Percentiles rank a stretch among this genome's conserved stretches.
Conservation (phyloP, 1,140 invertebrate species). For the Neoseiulus cucumeris region DNA sequence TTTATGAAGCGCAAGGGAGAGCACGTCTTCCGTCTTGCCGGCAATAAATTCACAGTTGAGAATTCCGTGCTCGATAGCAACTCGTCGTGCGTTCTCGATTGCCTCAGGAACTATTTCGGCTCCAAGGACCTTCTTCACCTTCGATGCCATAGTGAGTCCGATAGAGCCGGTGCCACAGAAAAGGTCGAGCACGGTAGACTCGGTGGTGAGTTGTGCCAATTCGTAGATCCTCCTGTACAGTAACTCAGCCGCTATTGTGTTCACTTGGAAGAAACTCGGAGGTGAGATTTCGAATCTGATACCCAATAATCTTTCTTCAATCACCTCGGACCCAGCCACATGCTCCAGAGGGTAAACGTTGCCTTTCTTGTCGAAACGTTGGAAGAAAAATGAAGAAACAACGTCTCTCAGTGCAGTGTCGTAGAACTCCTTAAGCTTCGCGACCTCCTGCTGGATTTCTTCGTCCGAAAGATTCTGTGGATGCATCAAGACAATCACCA, state of each 20-base stretch:
- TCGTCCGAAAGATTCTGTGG: slow-evolving; percentile 34
- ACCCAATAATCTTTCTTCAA: slow-evolving; percentile 57
- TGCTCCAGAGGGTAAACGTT: slow-evolving; percentile 31
- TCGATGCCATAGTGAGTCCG: slow-evolving; percentile 55
- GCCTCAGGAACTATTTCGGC: slow-evolving; percentile 69
- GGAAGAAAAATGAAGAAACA: slow-evolving; percentile 67
- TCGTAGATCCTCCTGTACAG: slow-evolving; percentile 64
- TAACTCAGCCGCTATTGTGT: slow-evolving; percentile 63
- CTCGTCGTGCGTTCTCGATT: slow-evolving; percentile 67
- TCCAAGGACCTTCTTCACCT: slow-evolving; percentile 45
- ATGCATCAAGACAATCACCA: slow-evolving; percentile 62
- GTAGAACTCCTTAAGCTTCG: slow-evolving; percentile 41
- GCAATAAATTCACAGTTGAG: slow-evolving; percentile 68
- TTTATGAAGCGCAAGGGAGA: slow-evolving; percentile 39
- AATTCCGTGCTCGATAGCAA: slow-evolving; percentile 53
- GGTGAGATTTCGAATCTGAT: slow-evolving; percentile 78
- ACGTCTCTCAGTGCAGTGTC: slow-evolving; percentile 35
- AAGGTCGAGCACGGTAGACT: slow-evolving; percentile 66
- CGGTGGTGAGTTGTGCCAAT: slow-evolving; percentile 39
- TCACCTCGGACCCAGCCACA: slow-evolving; percentile 47
- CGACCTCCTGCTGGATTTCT: slow-evolving; percentile 41
- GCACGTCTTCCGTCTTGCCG: slow-evolving; percentile 72
- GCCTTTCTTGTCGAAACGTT: slow-evolving; percentile 27
- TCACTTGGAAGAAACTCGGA: slow-evolving; percentile 75
- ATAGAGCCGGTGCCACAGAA: slow-evolving; percentile 97